phyloP scores from a whole-genome alignment of 2,888 invertebrate species.

The Agapetus fuscipes region DNA sequence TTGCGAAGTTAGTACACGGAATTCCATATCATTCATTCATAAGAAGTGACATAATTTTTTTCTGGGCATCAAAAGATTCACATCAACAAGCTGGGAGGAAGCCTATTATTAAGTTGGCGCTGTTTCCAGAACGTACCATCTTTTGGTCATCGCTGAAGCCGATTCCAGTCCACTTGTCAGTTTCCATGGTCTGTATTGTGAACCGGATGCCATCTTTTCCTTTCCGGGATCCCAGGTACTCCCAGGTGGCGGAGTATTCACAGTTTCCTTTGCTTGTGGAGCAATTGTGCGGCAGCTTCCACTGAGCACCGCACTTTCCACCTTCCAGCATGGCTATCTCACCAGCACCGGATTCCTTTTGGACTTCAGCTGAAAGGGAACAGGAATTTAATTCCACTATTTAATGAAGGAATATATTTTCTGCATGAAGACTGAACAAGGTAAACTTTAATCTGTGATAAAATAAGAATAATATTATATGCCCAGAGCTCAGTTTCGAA shows the following conservation, averaged over 20 bases:
- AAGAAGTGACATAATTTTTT: too few species aligned
- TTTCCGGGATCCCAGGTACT: conserved; percentile 52
- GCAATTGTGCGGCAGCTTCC: conserved; percentile 66
- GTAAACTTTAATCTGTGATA: not conserved
- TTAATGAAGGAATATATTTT: conserved; percentile 10
- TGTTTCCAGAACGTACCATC: conserved; percentile 74
- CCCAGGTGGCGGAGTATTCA: conserved; percentile 75
- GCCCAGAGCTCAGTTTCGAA: too few species aligned
- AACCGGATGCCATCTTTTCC: conserved; percentile 70
- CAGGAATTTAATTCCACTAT: conserved; percentile 2
- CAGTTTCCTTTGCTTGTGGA: conserved; percentile 54
- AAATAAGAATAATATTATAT: too few species aligned
- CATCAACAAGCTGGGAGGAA: too few species aligned
- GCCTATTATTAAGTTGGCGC: too few species aligned
- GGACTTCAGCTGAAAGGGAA: conserved; percentile 39
- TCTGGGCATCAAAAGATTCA: too few species aligned
- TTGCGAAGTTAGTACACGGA: too few species aligned
- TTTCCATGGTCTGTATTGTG: conserved; percentile 67
- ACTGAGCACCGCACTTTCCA: conserved; percentile 64
- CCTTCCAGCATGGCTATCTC: conserved; percentile 34
- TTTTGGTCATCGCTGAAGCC: conserved; percentile 76
- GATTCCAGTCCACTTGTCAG: conserved; percentile 82
- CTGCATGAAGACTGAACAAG: not conserved
- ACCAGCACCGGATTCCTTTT: conserved; percentile 31
- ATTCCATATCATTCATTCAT: too few species aligned